Conservation (phyloP, 2,888 invertebrate genomes). For the Mechanitis messenoides region DNA sequence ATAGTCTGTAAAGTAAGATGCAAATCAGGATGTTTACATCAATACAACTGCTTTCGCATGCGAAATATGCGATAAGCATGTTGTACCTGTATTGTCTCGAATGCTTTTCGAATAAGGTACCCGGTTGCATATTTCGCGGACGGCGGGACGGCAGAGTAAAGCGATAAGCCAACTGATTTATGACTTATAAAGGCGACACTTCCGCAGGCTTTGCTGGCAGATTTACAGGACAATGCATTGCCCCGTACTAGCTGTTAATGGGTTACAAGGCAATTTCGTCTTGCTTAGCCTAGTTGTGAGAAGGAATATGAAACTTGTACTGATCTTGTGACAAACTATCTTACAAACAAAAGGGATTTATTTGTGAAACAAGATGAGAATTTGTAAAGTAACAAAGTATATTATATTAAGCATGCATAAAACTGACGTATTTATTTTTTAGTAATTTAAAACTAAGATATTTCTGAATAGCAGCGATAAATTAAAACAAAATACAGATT, state of each 20-base stretch:
- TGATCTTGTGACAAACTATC: slow-evolving; percentile 5
- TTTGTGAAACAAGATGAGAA: neutral
- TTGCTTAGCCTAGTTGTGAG: slow-evolving; percentile 14
- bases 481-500: slow-evolving; percentile 10
- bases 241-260: slow-evolving; percentile 30
- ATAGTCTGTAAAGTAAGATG: slow-evolving; percentile 18
- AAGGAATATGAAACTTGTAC: neutral
- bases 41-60: slow-evolving; percentile 29
- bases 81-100: slow-evolving; percentile 27
- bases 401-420: neutral
- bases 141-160: slow-evolving; percentile 48
- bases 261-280: slow-evolving; percentile 28
- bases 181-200: slow-evolving; percentile 65
- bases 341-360: neutral
- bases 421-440: too few species aligned
- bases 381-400: neutral
- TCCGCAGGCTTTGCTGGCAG: slow-evolving; percentile 55
- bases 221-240: slow-evolving; percentile 37
- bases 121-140: slow-evolving; percentile 56
- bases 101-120: slow-evolving; percentile 35
- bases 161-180: slow-evolving; percentile 70
- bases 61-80: slow-evolving; percentile 28
- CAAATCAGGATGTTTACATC: slow-evolving; percentile 25
- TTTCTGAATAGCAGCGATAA: neutral
- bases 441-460: too few species aligned